A percentile compares a stretch with the other conserved stretches of the same genome.
These are phyloP conservation scores for Conomelus anceps DNA, from an alignment of 2,888 invertebrate species.

Conservation along the genomic window DNA sequence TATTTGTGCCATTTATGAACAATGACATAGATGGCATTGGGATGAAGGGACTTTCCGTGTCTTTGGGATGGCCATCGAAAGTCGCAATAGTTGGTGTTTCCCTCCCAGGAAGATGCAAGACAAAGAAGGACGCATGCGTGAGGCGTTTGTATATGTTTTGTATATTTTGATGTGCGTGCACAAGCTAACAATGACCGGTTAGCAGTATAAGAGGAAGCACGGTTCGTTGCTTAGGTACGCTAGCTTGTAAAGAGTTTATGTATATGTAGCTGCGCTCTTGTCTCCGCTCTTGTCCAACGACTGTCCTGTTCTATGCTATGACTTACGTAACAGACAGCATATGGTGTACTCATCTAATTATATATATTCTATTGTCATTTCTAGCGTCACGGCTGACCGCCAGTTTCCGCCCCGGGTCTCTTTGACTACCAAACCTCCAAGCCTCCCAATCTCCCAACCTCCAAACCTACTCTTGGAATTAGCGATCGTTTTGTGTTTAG, in stretches of 20 bases:
- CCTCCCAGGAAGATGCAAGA: conserved; percentile 12
- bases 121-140: conserved; percentile 12
- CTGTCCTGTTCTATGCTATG: neutral
- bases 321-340: conserved; percentile 12
- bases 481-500: conserved; percentile 4
- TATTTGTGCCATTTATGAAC: no score
- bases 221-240: conserved; percentile 3
- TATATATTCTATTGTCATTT: conserved; percentile 9
- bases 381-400: conserved; percentile 3
- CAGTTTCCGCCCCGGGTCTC: neutral
- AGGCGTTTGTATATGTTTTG: conserved; percentile 1
- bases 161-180: conserved; percentile 10
- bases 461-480: conserved; percentile 4
- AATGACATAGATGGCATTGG: no score
- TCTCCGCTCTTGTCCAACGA: conserved; percentile 8
- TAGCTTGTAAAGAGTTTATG: neutral
- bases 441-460: neutral
- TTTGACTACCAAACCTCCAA: neutral
- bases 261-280: neutral
- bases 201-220: neutral
- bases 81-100: no score
- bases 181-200: conserved; percentile 8
- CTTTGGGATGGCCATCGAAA: neutral
- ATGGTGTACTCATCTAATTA: conserved; percentile 9
- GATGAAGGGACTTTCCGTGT: neutral